Evolutionary conservation across 2,113 vertebrate genomes (phyloP), one percentile per base, ranked within the genome.

Genomic region (Pelecanus crispus): DNA sequence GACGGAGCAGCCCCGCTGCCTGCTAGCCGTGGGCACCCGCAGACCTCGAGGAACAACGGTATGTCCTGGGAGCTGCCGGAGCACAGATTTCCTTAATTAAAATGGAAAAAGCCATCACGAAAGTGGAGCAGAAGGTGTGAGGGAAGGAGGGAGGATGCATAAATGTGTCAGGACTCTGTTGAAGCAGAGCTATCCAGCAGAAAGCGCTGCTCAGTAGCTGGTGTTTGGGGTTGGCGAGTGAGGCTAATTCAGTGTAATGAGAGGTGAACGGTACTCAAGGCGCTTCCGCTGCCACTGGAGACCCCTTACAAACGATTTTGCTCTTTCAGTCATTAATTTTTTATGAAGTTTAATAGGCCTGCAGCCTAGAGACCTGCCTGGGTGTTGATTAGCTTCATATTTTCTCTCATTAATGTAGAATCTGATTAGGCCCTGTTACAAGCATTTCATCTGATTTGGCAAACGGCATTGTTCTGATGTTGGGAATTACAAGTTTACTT

Each of bases 251-350:
- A 52, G 62, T 61, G 94, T 70, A 97, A 97, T 81, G 97, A 98
- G 98, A 98, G 97, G 97, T 97, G 97, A 98, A 93, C 78, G 42
- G 97, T 96, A 82, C 97, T 97, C 92, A 58, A 96, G 98, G 97
- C 59, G 90, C 96, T 96, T 84, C 97, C 79, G 55, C 94, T 83
- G 97, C 98, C 98, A 97, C 98, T 95, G 96, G 98, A 98, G 98
- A 98, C 97, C 97, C 97, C 98, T 98, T 98, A 97, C 98, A 98
- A 99, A 98, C 85, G 90, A 96, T 98, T 98, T 97, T 98, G 98
- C 98, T 98, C 97, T 97, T 97, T 97, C 98, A 98, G 97, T 98
- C 98, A 99, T 99, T 99, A 99, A 99, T 98, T 98, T 99, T 99
- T 98, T 98, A 99, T 98, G 98, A 98, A 98, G 98, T 98, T 98